phyloP scores from a whole-genome alignment of 2,888 invertebrate genomes.

The Lagria hirta region DNA sequence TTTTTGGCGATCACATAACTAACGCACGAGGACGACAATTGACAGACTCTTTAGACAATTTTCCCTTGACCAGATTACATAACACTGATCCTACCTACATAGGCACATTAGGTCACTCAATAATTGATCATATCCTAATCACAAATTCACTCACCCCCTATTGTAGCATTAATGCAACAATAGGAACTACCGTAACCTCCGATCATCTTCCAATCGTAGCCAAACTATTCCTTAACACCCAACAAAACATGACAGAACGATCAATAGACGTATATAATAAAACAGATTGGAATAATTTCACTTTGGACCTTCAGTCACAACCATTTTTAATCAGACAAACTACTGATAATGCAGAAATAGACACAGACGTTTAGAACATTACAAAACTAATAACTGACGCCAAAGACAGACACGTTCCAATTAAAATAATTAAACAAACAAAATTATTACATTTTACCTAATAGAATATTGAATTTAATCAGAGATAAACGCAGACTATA shows the following conservation, averaged over 20 bases:
- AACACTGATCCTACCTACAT: not conserved
- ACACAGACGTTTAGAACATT: not conserved
- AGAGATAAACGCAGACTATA: slow-evolving; percentile 1
- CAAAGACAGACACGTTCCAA: not conserved
- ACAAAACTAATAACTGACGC: not conserved
- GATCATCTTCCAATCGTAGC: slow-evolving; percentile 4
- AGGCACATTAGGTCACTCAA: not conserved
- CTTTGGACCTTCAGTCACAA: slow-evolving; percentile 1
- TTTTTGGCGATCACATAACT: slow-evolving; percentile 2
- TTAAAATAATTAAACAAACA: slow-evolving; percentile 1
- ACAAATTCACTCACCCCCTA: not conserved
- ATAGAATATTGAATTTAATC: not conserved
- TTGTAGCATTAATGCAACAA: not conserved
- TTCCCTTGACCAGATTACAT: not conserved
- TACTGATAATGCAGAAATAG: no score
- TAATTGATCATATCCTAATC: slow-evolving; percentile 3
- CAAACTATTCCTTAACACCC: not conserved
- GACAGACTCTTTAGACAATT: not conserved
- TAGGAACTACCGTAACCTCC: slow-evolving; percentile 3
- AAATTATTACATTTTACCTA: not conserved
- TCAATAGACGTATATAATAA: not conserved
- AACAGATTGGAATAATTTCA: slow-evolving; percentile 1
- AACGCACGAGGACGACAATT: not conserved
- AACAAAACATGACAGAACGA: not conserved
- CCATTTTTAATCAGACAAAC: slow-evolving; percentile 1